Conservation (phyloP, 2,888 invertebrate species). For the Eristalis pertinax region DNA sequence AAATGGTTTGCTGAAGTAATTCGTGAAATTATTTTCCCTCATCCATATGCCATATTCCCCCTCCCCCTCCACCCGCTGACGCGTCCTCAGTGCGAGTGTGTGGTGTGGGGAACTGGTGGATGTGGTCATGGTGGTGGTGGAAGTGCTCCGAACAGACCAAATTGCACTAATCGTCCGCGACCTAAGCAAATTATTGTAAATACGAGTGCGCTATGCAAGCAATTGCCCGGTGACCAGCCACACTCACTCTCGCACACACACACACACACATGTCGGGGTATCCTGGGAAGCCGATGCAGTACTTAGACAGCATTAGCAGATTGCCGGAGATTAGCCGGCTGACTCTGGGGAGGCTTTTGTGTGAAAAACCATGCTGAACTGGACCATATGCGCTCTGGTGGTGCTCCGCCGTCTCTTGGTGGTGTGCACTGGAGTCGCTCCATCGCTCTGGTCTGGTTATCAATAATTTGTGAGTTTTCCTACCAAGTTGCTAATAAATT, state of each 20-base stretch:
- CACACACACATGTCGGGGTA: slow-evolving; percentile 17
- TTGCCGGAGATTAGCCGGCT: slow-evolving; percentile 61
- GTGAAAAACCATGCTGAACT: slow-evolving; percentile 51
- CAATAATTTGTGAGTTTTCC: slow-evolving; percentile 73
- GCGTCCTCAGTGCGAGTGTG: background rate
- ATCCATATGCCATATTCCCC: slow-evolving; percentile 53
- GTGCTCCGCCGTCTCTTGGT: background rate
- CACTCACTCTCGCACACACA: background rate
- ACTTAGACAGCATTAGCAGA: slow-evolving; percentile 69
- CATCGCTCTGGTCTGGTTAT: slow-evolving; percentile 57
- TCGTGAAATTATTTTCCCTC: slow-evolving; percentile 69
- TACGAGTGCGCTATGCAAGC: slow-evolving; percentile 46
- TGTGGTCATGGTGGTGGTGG: background rate
- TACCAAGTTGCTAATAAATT: slow-evolving; percentile 70
- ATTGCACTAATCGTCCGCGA: slow-evolving; percentile 72
- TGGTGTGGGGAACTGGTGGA: background rate
- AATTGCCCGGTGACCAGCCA: slow-evolving; percentile 59
- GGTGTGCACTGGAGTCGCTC: background rate
- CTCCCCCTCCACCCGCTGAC: background rate
- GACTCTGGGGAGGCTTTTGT: slow-evolving; percentile 27
- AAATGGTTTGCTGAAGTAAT: slow-evolving; percentile 54
- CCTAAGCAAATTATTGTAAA: slow-evolving; percentile 72
- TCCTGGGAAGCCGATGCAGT: slow-evolving; percentile 61
- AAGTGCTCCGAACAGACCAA: slow-evolving; percentile 56
- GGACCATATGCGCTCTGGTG: slow-evolving; percentile 37